These are phyloP conservation scores for Rhincodon typus DNA, from an alignment of 2,797 vertebrate genomes.

Conservation along the genomic window DNA sequence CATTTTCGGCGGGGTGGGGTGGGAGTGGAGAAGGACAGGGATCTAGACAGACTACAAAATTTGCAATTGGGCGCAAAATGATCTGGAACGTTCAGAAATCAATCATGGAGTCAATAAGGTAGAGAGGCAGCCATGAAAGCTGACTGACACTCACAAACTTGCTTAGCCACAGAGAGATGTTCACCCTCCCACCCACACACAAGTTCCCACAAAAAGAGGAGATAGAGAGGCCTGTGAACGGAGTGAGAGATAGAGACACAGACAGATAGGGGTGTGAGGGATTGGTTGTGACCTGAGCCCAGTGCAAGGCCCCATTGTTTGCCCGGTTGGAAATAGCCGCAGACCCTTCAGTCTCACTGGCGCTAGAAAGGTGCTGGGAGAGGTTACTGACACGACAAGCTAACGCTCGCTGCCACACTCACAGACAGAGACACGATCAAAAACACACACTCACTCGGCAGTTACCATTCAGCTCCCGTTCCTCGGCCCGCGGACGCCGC, in stretches of 20 bases:
- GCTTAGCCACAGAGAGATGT: neutral
- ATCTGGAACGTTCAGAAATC: conserved; percentile 21
- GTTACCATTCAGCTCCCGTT: conserved; percentile 12
- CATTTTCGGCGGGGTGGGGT: neutral
- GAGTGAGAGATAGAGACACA: no score
- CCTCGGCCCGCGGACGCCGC: neutral
- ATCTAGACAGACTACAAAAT: neutral
- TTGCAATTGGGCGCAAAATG: neutral
- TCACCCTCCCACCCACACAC: neutral
- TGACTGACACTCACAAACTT: conserved; percentile 19
- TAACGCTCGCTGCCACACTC: neutral
- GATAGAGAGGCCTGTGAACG: no score
- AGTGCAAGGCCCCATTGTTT: conserved; percentile 27
- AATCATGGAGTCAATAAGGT: conserved; percentile 20
- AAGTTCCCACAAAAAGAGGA: neutral
- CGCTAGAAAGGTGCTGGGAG: neutral
- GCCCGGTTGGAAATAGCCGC: neutral
- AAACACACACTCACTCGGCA: neutral
- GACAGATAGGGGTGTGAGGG: no score
- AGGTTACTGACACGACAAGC: neutral
- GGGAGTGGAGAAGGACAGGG: no score
- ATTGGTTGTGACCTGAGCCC: conserved; percentile 13
- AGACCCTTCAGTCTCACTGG: neutral
- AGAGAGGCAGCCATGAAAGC: conserved; percentile 6
- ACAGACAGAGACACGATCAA: neutral